These are phyloP conservation scores for Poecilus cupreus DNA, from an alignment of 2,888 invertebrate genomes.

Conservation along the genomic window DNA sequence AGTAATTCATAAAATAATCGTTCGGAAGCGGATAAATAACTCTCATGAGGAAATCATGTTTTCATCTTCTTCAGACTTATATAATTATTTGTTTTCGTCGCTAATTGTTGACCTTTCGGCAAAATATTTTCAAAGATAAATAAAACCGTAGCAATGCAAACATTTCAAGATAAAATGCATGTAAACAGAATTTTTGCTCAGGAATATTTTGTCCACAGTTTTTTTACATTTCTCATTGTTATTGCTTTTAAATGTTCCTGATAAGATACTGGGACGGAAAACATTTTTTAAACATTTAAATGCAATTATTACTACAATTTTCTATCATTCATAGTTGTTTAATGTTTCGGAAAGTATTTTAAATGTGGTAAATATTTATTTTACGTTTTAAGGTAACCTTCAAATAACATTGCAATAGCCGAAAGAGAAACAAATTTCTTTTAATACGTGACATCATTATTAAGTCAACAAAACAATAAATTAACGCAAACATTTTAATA, in stretches of 20 bases:
- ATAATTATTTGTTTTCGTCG: neutral
- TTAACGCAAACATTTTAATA: neutral
- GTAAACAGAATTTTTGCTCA: neutral
- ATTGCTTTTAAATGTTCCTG: neutral
- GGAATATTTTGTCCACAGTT: neutral
- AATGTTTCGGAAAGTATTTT: neutral
- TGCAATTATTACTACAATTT: neutral
- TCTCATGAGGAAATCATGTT: neutral
- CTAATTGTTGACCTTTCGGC: neutral
- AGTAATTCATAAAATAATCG: slow-evolving; percentile 18
- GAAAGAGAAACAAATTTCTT: neutral
- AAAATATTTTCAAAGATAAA: neutral
- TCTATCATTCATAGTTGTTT: neutral
- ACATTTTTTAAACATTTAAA: neutral
- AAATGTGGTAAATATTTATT: neutral
- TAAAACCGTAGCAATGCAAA: neutral
- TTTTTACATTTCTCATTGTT: neutral
- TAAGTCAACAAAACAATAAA: neutral
- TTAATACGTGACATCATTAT: neutral
- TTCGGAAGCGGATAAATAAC: neutral
- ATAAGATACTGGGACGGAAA: neutral
- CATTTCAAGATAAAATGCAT: neutral
- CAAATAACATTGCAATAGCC: neutral
- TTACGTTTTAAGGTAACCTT: neutral
- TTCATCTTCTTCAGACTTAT: neutral